Evolutionary conservation across 1,140 invertebrate species (phyloP).

Genomic region (Listronotus oregonensis): DNA sequence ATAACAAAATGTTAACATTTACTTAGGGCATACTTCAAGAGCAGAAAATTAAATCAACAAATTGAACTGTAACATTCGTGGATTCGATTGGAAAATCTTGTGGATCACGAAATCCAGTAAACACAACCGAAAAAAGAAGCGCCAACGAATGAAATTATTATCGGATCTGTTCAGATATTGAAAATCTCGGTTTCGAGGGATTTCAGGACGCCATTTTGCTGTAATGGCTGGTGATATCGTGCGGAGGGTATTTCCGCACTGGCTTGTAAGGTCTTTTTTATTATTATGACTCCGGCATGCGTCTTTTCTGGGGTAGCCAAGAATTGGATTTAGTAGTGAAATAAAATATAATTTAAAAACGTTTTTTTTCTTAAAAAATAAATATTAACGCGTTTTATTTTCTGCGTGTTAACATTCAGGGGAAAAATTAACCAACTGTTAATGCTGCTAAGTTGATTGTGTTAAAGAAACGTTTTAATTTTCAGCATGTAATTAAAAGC

Average conservation of each 20-base stretch:
- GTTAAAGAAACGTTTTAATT: too few relatives aligned
- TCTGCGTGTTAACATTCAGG: too few relatives aligned
- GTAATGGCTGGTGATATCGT: slow-evolving; percentile 31
- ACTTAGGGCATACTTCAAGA: too few relatives aligned
- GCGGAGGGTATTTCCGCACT: slow-evolving; percentile 25
- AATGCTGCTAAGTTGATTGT: too few relatives aligned
- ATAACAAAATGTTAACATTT: too few relatives aligned
- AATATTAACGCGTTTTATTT: too few relatives aligned
- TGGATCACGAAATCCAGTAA: slow-evolving; percentile 11
- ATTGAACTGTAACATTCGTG: too few relatives aligned
- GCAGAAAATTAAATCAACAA: neutral
- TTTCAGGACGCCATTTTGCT: slow-evolving; percentile 34
- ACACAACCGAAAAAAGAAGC: slow-evolving; percentile 27
- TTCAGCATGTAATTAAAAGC: too few relatives aligned
- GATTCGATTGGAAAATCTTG: slow-evolving; percentile 29
- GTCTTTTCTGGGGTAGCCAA: neutral
- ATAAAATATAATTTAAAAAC: slow-evolving; percentile 5
- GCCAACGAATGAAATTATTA: slow-evolving; percentile 33
- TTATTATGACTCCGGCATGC: slow-evolving; percentile 29
- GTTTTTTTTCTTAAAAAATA: too few relatives aligned
- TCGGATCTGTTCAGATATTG: slow-evolving; percentile 36
- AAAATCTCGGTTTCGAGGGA: slow-evolving; percentile 27
- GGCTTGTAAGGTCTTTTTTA: slow-evolving; percentile 23
- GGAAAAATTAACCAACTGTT: too few relatives aligned
- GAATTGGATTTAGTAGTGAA: slow-evolving; percentile 12